These are phyloP conservation scores for Matsumyia berberina DNA, from an alignment of 2,888 invertebrate genomes.

Conservation along the genomic window DNA sequence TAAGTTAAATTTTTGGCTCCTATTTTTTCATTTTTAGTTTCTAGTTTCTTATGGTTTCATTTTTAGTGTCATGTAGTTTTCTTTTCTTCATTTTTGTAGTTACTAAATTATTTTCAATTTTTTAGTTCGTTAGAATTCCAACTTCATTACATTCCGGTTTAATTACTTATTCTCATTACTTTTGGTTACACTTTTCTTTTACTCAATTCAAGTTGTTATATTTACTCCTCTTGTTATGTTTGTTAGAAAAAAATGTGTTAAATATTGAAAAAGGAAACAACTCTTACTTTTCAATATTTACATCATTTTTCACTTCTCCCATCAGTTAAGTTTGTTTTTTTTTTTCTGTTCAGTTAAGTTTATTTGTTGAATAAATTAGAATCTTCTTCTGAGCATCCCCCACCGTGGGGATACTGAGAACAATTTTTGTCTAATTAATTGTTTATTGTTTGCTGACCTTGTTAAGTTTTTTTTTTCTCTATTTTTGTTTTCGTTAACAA, in stretches of 20 bases:
- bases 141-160: slow-evolving; percentile 19
- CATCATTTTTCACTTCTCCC: slow-evolving; percentile 11
- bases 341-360: slow-evolving; percentile 37
- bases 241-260: slow-evolving; percentile 15
- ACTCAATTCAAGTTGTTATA: slow-evolving; percentile 3
- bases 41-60: slow-evolving; percentile 2
- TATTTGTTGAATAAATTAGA: slow-evolving; percentile 46
- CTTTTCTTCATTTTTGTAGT: slow-evolving; percentile 1
- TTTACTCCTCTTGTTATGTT: slow-evolving; percentile 25
- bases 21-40: slow-evolving; percentile 10
- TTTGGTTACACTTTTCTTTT: slow-evolving; percentile 18
- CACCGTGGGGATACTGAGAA: slow-evolving; percentile 29
- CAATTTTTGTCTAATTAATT: slow-evolving; percentile 36
- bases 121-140: slow-evolving; percentile 30
- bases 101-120: slow-evolving; percentile 15
- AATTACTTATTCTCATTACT: background rate
- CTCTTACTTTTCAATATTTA: slow-evolving; percentile 28
- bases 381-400: slow-evolving; percentile 47
- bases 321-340: slow-evolving; percentile 23
- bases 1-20: slow-evolving; percentile 26
- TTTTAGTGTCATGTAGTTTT: slow-evolving; percentile 15
- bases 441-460: slow-evolving; percentile 9
- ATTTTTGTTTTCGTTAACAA: slow-evolving; percentile 58
- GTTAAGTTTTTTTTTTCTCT: slow-evolving; percentile 43
- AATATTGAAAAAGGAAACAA: slow-evolving; percentile 14